These are phyloP conservation scores for Sebastes goodei DNA, from an alignment of 2,797 vertebrate species.

Conservation along the genomic window DNA sequence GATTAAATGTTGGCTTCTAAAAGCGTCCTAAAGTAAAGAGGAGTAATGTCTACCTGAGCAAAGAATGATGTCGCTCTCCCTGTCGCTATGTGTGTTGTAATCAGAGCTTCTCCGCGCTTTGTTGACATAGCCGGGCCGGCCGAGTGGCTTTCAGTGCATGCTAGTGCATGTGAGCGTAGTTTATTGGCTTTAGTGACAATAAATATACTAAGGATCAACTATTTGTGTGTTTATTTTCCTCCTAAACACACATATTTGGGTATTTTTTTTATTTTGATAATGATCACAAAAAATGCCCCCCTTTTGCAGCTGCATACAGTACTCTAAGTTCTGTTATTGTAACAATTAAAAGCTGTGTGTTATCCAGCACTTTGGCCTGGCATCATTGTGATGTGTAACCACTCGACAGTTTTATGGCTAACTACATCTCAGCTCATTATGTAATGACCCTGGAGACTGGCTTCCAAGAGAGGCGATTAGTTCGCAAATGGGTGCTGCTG, in stretches of 20 bases:
- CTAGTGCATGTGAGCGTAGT: neutral
- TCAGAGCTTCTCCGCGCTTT: no score
- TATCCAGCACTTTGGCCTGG: conserved; percentile 42
- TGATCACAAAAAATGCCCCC: neutral
- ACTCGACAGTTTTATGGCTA: conserved; percentile 75
- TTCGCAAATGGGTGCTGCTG: conserved; percentile 68
- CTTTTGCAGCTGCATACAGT: neutral
- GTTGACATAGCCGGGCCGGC: no score
- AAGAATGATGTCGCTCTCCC: no score
- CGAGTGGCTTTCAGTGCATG: no score
- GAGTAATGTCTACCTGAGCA: no score
- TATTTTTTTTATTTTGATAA: neutral
- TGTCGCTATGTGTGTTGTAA: no score
- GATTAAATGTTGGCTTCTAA: no score
- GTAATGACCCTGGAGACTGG: conserved; percentile 69
- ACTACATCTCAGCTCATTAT: conserved; percentile 67
- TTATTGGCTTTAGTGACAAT: neutral
- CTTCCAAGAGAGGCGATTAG: conserved; percentile 70
- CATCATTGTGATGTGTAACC: conserved; percentile 60
- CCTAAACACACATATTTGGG: neutral
- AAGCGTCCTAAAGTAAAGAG: no score
- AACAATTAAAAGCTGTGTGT: conserved; percentile 48
- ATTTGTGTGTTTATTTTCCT: neutral
- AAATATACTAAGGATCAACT: neutral
- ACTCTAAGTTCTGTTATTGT: conserved; percentile 26